Evolutionary conservation across 2,113 vertebrate genomes (phyloP), one percentile per base, ranked within the genome.

Genomic region (Corythornis vintsioides): DNA sequence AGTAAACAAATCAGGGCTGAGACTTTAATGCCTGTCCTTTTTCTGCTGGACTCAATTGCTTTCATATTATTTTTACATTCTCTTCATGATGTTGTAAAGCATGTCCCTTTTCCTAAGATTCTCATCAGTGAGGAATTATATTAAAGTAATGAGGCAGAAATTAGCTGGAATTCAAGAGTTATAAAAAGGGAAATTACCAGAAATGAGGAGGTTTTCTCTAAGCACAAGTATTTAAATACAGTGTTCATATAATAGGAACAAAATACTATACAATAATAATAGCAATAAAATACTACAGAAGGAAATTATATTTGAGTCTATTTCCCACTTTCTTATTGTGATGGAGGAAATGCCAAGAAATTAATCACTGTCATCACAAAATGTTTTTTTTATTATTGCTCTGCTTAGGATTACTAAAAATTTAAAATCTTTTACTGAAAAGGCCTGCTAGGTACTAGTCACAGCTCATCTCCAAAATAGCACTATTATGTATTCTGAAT

Each of bases 141-240:
- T 74, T 83, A 26, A 89, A 96, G 84, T 83, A 93, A 85, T 76
- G 84, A 91, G 66, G 82, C 87, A 94, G 75, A 93, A 95, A 94
- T 95, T 91, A 96, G 71, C 78, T 91, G 48, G 66, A 89, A 87
- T 92, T 89, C 60, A 76, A 61, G 70, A 69, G 67, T 87, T 93
- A 79, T 90, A 79, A 89, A 93, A 93, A 87, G 55, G 52, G 67
- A 83, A 96, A 92, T 84, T 69, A 47, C 67, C 55, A 73, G 65
- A 93, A 95, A 79, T 59, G 71, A 89, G 83, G 43, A 86, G 71
- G 35, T 35, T 86, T 89, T 95, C 82, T 79, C 84, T 87, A 47
- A 95, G 87, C 71, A 69, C 67, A 72, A 93, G 28, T 65, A 69
- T 75, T 78, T 91, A 69, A 87, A 75, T 80, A 69, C 33, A 70